phyloP scores from a whole-genome alignment of 1,140 invertebrate species.

The Ditylenchus dipsaci region DNA sequence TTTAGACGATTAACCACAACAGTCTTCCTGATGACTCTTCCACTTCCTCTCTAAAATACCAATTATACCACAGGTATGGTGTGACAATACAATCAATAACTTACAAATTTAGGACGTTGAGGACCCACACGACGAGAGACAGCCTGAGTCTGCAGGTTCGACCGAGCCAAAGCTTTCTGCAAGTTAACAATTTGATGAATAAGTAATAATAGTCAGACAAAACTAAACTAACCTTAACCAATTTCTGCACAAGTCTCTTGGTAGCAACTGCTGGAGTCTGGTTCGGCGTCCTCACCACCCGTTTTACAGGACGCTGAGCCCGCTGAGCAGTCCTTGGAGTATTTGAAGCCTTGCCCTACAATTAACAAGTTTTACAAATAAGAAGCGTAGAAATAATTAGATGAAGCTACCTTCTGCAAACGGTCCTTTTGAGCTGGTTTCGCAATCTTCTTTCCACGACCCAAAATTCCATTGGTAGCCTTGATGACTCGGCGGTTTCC shows the following conservation, averaged over 20 bases:
- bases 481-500: neutral
- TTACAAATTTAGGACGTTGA: neutral
- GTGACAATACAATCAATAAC: neutral
- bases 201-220: neutral
- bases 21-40: neutral
- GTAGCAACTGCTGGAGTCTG: slow-evolving; percentile 5
- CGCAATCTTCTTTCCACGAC: neutral
- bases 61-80: neutral
- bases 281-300: neutral
- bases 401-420: neutral
- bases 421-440: neutral
- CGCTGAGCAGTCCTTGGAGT: no score
- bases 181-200: neutral
- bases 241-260: slow-evolving; percentile 27
- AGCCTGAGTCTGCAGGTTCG: neutral
- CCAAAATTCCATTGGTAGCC: neutral
- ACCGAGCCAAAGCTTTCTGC: slow-evolving; percentile 11
- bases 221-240: slow-evolving; percentile 22
- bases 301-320: no score
- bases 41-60: neutral
- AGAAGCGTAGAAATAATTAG: neutral
- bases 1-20: slow-evolving; percentile 11
- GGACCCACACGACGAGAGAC: neutral
- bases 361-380: neutral
- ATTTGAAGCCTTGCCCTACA: neutral